Base-by-base conservation (phyloP, 2,113 vertebrate genomes). In the Thinocorus orbignyianus region DNA sequence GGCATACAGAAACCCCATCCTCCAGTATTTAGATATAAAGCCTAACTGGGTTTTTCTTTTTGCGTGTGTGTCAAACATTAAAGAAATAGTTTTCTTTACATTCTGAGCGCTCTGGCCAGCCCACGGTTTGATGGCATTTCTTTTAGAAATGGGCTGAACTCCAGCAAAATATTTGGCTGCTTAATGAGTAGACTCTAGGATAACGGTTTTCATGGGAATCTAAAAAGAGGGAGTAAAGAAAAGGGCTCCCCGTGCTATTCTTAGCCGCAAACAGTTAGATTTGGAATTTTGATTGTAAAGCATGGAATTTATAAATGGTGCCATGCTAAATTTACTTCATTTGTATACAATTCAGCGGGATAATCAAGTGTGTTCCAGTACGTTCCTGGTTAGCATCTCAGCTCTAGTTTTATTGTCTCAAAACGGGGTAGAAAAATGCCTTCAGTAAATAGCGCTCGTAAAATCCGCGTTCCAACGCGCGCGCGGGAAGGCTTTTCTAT, bases 171-270 rank as follows among this genome's bases (percentile, higher is more conserved):
- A 96, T 88, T 82, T 88, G 92, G 87, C 89, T 86, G 93, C 97
- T 97, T 96, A 97, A 97, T 88, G 96, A 97, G 81, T 48, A 85
- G 93, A 46, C 54, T 71, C 81, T 49, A 86, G 95, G 92, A 91
- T 92, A 95, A 95, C 74, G 16, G 95, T 96, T 97, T 98, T 97
- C 91, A 16, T 97, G 98, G 97, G 98, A 98, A 97, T 93, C 93
- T 80, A 84, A 64, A 93, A 92, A 91, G 83, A 93, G 24, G 55
- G 93, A 96, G 86, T 70, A 42, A 61, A 78, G 68, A 51, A 86
- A 95, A 93, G 86, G 95, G 82, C 97, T 98, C 96, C 95, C 96
- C 60, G 0, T 1, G 70, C 98, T 98, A 97, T 97, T 97, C 93
- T 97, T 97, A 98, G 98, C 94, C 42, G 88, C 91, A 76, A 95